Conservation (phyloP, 2,888 invertebrate species). For the Acleris emargana region DNA sequence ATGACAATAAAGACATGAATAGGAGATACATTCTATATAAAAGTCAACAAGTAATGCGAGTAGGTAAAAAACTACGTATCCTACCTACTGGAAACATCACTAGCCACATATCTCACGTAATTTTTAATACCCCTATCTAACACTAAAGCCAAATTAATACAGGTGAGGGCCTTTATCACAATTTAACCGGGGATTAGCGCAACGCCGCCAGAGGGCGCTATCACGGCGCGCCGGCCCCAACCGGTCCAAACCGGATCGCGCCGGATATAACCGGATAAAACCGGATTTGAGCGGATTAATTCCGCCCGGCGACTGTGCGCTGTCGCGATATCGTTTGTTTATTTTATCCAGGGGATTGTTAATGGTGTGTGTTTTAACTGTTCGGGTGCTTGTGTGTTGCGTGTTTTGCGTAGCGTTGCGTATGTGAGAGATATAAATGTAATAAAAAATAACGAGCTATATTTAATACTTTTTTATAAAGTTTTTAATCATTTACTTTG, state of each 20-base stretch:
- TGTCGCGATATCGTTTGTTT: slow-evolving; percentile 78
- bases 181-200: slow-evolving; percentile 81
- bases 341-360: slow-evolving; percentile 70
- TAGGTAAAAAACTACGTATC: too few species aligned
- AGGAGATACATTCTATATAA: too few species aligned
- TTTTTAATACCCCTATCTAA: slow-evolving; percentile 21
- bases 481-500: too few species aligned
- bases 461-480: too few species aligned
- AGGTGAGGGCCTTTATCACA: slow-evolving; percentile 75
- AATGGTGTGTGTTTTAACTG: slow-evolving; percentile 61
- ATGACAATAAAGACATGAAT: too few species aligned
- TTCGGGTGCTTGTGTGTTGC: slow-evolving; percentile 34
- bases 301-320: slow-evolving; percentile 59
- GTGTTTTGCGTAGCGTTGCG: slow-evolving; percentile 3
- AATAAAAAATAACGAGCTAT: too few species aligned
- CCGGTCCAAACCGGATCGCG: slow-evolving; percentile 53
- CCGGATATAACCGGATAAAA: slow-evolving; percentile 46
- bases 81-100: background rate
- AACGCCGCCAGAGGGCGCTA: slow-evolving; percentile 57
- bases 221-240: slow-evolving; percentile 58
- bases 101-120: slow-evolving; percentile 15
- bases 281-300: slow-evolving; percentile 69
- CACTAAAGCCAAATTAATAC: slow-evolving; percentile 52
- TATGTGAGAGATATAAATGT: too few species aligned
- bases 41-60: too few species aligned